Evolutionary conservation across 2,888 invertebrate genomes (phyloP).

Genomic region (Orchesellides sinensis): DNA sequence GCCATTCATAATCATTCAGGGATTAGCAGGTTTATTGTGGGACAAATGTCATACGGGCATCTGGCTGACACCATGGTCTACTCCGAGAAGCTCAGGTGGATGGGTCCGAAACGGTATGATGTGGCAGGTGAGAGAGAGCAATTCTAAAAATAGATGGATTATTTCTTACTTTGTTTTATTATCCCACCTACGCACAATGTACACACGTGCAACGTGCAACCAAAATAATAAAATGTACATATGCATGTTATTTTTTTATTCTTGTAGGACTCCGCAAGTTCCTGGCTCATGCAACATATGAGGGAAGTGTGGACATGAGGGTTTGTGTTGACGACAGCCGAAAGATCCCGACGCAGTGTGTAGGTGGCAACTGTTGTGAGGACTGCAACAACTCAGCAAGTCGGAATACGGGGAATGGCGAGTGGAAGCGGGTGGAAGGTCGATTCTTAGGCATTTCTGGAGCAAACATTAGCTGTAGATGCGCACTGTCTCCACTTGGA

Average conservation of each 20-base stretch:
- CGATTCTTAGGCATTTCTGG: slow-evolving; percentile 87
- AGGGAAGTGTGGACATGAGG: slow-evolving; percentile 74
- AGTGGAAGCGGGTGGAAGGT: slow-evolving; percentile 81
- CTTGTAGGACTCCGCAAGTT: slow-evolving; percentile 70
- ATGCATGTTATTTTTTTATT: not conserved
- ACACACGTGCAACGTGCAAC: too few species aligned
- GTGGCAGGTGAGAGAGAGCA: slow-evolving; percentile 81
- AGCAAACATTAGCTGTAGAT: slow-evolving; percentile 87
- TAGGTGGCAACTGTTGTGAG: slow-evolving; percentile 71
- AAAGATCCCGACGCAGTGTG: slow-evolving; percentile 70
- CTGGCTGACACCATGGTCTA: slow-evolving; percentile 89
- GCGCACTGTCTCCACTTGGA: slow-evolving; percentile 85
- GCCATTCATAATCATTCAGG: slow-evolving; percentile 73
- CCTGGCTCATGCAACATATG: slow-evolving; percentile 69
- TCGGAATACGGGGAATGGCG: slow-evolving; percentile 60
- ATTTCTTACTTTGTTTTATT: slow-evolving; percentile 1
- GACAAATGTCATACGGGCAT: slow-evolving; percentile 86
- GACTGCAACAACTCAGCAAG: slow-evolving; percentile 64
- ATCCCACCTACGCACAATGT: too few species aligned
- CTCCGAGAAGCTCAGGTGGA: slow-evolving; percentile 89
- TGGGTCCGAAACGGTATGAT: slow-evolving; percentile 90
- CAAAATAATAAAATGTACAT: too few species aligned
- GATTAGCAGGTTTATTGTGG: slow-evolving; percentile 72
- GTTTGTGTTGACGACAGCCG: slow-evolving; percentile 67
- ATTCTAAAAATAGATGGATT: not conserved